Base-by-base conservation (phyloP, 1,140 invertebrate genomes). In the Nephila pilipes region DNA sequence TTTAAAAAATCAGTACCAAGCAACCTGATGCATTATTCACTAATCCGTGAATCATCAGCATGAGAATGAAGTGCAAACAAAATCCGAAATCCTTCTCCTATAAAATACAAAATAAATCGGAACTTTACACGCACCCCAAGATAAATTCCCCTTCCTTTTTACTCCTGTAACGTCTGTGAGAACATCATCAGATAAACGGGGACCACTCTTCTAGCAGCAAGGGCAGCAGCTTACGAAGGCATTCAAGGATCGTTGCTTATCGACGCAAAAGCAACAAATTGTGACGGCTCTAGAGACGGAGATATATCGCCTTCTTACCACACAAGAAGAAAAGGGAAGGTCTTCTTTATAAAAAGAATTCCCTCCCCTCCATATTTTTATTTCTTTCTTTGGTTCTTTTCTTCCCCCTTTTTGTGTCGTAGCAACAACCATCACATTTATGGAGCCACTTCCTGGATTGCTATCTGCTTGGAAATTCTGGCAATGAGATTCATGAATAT, bases 201-300 rank as follows among this genome's bases (percentile, higher is more conserved):
- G 89, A 16, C 29, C n/a, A 18, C 79, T 38, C 32, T 55, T 63
- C 10, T 79, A n/a, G 25, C 69, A 6, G 57, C 55, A 83, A 57
- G 79, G 89, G 29, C 22, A 22, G 32, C 8, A 60, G 79, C 79
- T 90, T 55, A 90, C 57, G 79, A 90, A 81, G 25, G 69, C 69
- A 79, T 90, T 80, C 69, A 79, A 55, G 89, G 89, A 81, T 81
- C 32, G 38, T 36, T 90, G 79, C 89, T 90, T 90, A 90, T 90
- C 89, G 69, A 81, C 69, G 89, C 89, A 90, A 90, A 90, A 60
- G 75, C 89, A 90, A 90, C 89, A 81, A 90, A 90, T 90, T 90
- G 89, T 90, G 89, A 90, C 79, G 69, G 69, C 69, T 58, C 69
- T 75, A 18, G 60, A 25, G 69, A 79, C 25, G 87, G 69, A 90